Conservation (phyloP, 1,140 invertebrate genomes). For the Atta cephalotes region DNA sequence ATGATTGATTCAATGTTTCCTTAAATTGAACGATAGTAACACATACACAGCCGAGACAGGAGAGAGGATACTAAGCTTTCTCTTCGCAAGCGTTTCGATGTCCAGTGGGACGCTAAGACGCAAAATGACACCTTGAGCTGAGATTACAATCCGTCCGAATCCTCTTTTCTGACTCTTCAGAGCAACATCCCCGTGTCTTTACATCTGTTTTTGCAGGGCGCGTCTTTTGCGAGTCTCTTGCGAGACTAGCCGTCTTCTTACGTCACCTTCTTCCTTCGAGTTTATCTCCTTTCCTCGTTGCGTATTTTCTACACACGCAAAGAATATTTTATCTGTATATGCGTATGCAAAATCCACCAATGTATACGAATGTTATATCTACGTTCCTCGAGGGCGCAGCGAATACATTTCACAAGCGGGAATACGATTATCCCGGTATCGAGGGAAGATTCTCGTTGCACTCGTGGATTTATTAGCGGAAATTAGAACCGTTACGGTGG, state of each 20-base stretch:
- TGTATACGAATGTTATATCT: conserved; percentile 26
- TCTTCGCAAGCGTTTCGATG: conserved; percentile 70
- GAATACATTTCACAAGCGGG: conserved; percentile 84
- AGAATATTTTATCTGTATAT: conserved; percentile 22
- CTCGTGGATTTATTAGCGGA: conserved; percentile 83
- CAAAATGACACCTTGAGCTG: conserved; percentile 77
- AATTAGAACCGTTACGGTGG: conserved; percentile 79
- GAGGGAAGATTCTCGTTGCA: conserved; percentile 79
- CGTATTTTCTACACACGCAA: conserved; percentile 51
- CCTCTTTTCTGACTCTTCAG: conserved; percentile 79
- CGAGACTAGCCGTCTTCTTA: conserved; percentile 71
- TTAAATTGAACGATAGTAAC: not conserved
- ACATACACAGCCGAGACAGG: not conserved
- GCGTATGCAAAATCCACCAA: conserved; percentile 49
- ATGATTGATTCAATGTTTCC: not conserved
- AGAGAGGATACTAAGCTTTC: conserved; percentile 56
- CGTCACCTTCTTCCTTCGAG: conserved; percentile 29
- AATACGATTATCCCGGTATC: conserved; percentile 81
- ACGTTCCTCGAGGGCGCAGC: conserved; percentile 65
- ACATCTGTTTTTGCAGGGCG: conserved; percentile 71
- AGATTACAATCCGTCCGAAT: conserved; percentile 81
- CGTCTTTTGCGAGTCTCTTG: conserved; percentile 59
- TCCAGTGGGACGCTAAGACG: conserved; percentile 74
- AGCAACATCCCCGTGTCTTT: conserved; percentile 31
- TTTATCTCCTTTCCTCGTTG: conserved; percentile 12